Evolutionary conservation across 2,888 invertebrate genomes (phyloP), one percentile per base, ranked within the genome.

Genomic region (Ophion costatus): DNA sequence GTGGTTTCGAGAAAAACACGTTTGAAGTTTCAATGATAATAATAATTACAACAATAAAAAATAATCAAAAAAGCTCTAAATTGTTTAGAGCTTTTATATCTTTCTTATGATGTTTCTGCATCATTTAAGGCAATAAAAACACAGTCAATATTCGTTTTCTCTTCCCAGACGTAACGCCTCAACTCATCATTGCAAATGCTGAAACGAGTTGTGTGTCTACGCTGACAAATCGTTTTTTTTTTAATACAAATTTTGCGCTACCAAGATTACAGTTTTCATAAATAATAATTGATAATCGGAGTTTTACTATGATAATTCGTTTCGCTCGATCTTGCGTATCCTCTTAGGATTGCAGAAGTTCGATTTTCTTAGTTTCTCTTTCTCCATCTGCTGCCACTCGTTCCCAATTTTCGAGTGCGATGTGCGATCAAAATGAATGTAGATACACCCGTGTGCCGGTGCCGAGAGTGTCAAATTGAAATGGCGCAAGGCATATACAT

Each of bases 381-480:
- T 20, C 7, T 69, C 73, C 45, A 42, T 63, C 33, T 59, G 20
- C 38, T 22, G 6, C 29, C 74, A 14, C 67, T 17, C 33, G 42
- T n/a, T 24, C 59, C 56, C 75, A 45, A 61, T 80, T 76, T 69
- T 80, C 74, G 56, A 57, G 42, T 22, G 24, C 45, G 38, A 66
- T 76, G 74, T 74, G 73, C 51, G 10, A 75, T 57, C 64, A 20
- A 77, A 81, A 73, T 59, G 79, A 59, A 51, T 63, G 59, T 73
- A 29, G 29, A 29, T 29, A 59, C 67, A 64, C 24, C 14, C 76
- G 77, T 83, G 71, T 81, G 74, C 45, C 75, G 71, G 64, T 74
- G 78, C 59, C 73, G 79, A 81, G 88, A 90, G 89, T 89, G 89
- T 90, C 89, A 90, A 91, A 91, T 90, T 90, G 91, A 90, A 91